Conservation (phyloP, 2,113 vertebrate genomes). For the Pongo pygmaeus region DNA sequence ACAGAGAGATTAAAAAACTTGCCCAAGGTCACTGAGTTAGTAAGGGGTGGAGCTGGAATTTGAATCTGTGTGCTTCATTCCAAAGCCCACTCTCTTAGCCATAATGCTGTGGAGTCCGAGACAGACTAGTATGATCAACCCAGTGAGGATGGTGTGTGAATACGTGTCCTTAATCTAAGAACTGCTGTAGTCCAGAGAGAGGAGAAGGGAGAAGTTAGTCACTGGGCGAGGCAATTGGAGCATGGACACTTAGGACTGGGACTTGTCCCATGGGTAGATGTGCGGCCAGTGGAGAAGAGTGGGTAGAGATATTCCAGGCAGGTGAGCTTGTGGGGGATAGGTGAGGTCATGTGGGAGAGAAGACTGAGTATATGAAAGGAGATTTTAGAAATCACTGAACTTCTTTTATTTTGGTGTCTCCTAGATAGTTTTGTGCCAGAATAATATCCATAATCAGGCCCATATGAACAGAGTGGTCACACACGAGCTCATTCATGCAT, state of each 20-base stretch:
- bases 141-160: not conserved
- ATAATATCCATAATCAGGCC: conserved; percentile 93
- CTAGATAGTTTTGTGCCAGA: conserved; percentile 98
- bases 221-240: not conserved
- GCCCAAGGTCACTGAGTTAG: not conserved
- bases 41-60: not conserved
- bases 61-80: not conserved
- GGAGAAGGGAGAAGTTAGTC: not conserved
- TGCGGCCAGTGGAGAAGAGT: not conserved
- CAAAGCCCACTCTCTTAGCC: not conserved
- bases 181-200: not conserved
- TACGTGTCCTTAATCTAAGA: not conserved
- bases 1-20: conserved; percentile 24
- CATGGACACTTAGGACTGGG: not conserved
- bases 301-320: not conserved
- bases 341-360: not conserved
- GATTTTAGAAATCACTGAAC: not conserved
- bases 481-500: conserved; percentile 96
- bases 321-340: not conserved
- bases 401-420: not conserved
- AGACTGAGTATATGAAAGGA: not conserved
- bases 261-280: accelerated
- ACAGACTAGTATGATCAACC: not conserved
- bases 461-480: conserved; percentile 97
- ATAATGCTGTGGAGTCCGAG: not conserved